Conservation (phyloP, 2,113 vertebrate species). For the Hypanus sabinus region DNA sequence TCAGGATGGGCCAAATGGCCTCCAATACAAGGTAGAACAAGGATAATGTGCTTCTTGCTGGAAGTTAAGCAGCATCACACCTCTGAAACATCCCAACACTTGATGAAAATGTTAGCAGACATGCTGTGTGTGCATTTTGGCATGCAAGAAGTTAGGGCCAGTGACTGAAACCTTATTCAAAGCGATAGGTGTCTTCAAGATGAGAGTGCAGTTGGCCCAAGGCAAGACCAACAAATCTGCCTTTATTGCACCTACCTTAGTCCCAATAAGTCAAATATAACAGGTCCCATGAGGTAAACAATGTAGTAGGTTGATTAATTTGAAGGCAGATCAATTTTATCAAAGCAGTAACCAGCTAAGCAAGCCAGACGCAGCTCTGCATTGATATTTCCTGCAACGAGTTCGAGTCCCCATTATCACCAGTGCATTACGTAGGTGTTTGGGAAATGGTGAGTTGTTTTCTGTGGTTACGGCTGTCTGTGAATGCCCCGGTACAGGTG, state of each 20-base stretch:
- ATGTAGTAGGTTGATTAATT: neutral
- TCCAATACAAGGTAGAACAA: too few relatives aligned
- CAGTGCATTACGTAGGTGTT: neutral
- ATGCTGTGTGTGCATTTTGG: neutral
- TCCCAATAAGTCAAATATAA: neutral
- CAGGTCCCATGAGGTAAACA: neutral
- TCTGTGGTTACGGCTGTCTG: neutral
- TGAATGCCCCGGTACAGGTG: slow-evolving; percentile 48
- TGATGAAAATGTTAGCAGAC: neutral
- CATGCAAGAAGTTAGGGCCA: neutral
- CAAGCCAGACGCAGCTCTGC: neutral
- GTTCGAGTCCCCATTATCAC: neutral
- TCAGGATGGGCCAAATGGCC: too few relatives aligned
- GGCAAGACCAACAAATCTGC: too few relatives aligned
- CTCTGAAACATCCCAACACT: neutral
- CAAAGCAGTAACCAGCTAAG: neutral
- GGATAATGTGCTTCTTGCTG: too few relatives aligned
- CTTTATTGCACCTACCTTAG: neutral
- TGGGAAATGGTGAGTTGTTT: neutral
- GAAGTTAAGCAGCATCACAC: neutral
- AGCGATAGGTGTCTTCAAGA: neutral
- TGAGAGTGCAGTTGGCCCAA: neutral
- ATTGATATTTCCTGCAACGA: neutral
- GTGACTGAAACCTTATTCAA: neutral
- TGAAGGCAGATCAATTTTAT: neutral